Percentiles rank a stretch among this genome's conserved stretches.
Conservation (phyloP, 2,888 invertebrate species). For the Coecobrya sp. region DNA sequence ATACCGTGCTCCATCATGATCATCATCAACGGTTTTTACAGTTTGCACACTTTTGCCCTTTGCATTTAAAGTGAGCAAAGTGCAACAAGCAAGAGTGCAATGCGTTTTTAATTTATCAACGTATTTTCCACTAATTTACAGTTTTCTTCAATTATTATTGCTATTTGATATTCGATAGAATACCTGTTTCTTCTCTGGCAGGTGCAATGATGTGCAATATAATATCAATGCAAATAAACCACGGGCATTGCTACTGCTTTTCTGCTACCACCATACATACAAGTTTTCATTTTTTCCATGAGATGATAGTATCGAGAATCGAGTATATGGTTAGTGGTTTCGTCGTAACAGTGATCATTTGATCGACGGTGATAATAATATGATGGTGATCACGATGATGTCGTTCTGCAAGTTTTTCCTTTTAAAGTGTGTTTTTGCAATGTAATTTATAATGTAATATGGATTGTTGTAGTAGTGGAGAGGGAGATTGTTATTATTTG, state of each 20-base stretch:
- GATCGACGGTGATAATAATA: conserved; percentile 3
- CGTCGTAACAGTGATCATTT: neutral
- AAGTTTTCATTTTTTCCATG: conserved; percentile 61
- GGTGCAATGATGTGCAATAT: neutral
- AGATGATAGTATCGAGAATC: neutral
- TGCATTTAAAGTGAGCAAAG: conserved; percentile 43
- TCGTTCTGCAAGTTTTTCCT: conserved; percentile 75
- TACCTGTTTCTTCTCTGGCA: conserved; percentile 25
- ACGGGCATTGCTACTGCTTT: neutral
- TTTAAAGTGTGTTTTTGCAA: conserved; percentile 73
- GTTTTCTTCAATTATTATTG: conserved; percentile 48
- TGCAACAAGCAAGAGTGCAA: conserved; percentile 17
- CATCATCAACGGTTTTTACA: neutral
- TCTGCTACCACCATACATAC: neutral
- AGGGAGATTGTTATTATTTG: neutral
- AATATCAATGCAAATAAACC: conserved; percentile 56
- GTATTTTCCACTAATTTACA: conserved; percentile 10
- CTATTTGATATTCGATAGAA: conserved; percentile 55
- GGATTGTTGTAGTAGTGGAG: neutral
- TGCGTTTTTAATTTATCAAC: conserved; percentile 44
- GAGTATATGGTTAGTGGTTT: neutral
- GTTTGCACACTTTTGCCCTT: conserved; percentile 53
- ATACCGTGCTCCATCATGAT: conserved; percentile 11
- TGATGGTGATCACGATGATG: conserved; percentile 47
- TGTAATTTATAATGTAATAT: conserved; percentile 58